These are phyloP conservation scores for Idaea dimidiata DNA, from an alignment of 2,888 invertebrate genomes.

Conservation along the genomic window DNA sequence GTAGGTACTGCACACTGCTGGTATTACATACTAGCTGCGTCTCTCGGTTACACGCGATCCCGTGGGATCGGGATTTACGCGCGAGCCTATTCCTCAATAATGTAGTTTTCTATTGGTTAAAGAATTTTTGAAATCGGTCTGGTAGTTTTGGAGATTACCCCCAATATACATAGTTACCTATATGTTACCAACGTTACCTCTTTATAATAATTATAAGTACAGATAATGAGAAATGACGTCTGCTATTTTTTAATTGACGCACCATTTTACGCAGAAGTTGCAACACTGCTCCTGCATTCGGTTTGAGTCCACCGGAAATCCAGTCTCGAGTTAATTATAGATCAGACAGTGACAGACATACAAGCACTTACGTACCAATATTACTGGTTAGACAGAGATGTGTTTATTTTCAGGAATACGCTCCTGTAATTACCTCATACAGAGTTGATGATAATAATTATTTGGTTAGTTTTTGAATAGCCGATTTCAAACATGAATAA, in stretches of 20 bases:
- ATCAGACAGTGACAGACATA: conserved; percentile 55
- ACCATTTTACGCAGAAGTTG: conserved; percentile 38
- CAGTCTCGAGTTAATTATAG: conserved; percentile 71
- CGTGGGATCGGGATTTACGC: too few relatives aligned
- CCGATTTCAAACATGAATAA: not conserved
- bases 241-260: conserved; percentile 50
- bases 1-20: too few relatives aligned
- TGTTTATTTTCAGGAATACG: conserved; percentile 36
- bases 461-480: conserved; percentile 41
- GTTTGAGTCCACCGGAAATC: conserved; percentile 66
- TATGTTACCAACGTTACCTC: too few relatives aligned
- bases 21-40: too few relatives aligned
- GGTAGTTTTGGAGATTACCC: too few relatives aligned
- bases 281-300: conserved; percentile 42
- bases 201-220: too few relatives aligned
- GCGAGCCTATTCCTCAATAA: too few relatives aligned
- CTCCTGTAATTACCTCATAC: conserved; percentile 35
- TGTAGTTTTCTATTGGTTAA: too few relatives aligned
- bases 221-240: conserved; percentile 20
- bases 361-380: conserved; percentile 33
- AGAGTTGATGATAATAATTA: conserved; percentile 44
- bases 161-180: too few relatives aligned
- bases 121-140: too few relatives aligned
- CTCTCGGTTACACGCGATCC: too few relatives aligned
- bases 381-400: conserved; percentile 39